phyloP scores from a whole-genome alignment of 2,113 vertebrate genomes.

The Heterocephalus glaber region DNA sequence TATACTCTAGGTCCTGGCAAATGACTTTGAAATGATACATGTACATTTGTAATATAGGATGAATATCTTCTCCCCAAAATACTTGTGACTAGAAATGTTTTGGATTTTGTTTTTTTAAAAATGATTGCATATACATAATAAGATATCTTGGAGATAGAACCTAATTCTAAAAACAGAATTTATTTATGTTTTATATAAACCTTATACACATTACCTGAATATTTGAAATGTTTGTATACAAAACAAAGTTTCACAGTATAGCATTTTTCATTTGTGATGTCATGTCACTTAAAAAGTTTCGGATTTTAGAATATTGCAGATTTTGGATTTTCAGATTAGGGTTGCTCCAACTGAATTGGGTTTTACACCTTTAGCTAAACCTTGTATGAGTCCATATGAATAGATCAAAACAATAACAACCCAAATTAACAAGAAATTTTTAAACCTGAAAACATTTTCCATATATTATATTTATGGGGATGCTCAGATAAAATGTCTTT shows the following conservation, averaged over 20 bases:
- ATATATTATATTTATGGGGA: conserved; percentile 48
- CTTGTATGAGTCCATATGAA: background rate
- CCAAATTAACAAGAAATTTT: conserved; percentile 27
- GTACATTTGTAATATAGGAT: background rate
- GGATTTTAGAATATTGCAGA: background rate
- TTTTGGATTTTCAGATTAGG: background rate
- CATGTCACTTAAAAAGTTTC: background rate
- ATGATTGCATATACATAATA: background rate
- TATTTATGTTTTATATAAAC: background rate
- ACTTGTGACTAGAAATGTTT: background rate
- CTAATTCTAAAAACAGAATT: background rate
- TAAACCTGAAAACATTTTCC: background rate
- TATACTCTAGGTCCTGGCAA: background rate
- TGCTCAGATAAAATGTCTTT: conserved; percentile 5
- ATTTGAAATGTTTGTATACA: background rate
- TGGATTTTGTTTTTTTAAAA: background rate
- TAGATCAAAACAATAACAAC: background rate
- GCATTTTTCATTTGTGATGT: background rate
- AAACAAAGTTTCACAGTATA: background rate
- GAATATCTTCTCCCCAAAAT: background rate
- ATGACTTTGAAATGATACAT: conserved; percentile 22
- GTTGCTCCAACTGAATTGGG: background rate
- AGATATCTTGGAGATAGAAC: background rate
- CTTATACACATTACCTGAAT: background rate
- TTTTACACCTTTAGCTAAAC: conserved; percentile 27